These are phyloP conservation scores for Eupeodes corollae DNA, from an alignment of 1,140 invertebrate genomes.

Conservation along the genomic window DNA sequence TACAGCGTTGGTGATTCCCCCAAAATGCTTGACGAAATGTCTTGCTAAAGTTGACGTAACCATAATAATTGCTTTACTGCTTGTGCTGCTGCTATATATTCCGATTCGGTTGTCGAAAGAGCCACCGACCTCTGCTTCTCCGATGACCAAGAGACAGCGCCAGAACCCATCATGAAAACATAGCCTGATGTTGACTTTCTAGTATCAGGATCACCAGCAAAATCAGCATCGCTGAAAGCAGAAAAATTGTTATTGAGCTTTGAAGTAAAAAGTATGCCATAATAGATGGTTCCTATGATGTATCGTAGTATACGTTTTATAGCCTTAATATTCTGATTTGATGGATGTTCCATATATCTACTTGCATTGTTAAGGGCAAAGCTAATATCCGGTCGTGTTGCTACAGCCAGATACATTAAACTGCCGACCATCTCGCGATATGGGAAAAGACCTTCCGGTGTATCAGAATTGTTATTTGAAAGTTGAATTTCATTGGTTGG, in stretches of 20 bases:
- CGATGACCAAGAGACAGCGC: conserved; percentile 22
- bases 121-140: conserved; percentile 26
- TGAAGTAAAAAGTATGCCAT: conserved; percentile 15
- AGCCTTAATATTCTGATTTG: conserved; percentile 3
- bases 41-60: conserved; percentile 18
- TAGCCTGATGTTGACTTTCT: conserved; percentile 32
- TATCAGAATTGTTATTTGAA: conserved; percentile 3
- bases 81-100: conserved; percentile 27
- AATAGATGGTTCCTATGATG: conserved; percentile 17
- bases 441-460: neutral
- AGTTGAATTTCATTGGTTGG: conserved; percentile 10
- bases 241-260: conserved; percentile 9
- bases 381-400: conserved; percentile 34
- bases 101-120: conserved; percentile 26
- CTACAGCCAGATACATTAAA: conserved; percentile 30
- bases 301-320: conserved; percentile 28
- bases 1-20: neutral
- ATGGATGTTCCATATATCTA: conserved; percentile 1
- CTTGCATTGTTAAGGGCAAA: conserved; percentile 25
- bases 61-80: conserved; percentile 19
- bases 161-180: conserved; percentile 22
- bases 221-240: conserved; percentile 35
- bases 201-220: conserved; percentile 23
- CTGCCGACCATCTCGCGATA: conserved; percentile 29
- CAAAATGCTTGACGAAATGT: conserved; percentile 6